phyloP scores from a whole-genome alignment of 2,113 vertebrate genomes.

The Ictidomys tridecemlineatus region DNA sequence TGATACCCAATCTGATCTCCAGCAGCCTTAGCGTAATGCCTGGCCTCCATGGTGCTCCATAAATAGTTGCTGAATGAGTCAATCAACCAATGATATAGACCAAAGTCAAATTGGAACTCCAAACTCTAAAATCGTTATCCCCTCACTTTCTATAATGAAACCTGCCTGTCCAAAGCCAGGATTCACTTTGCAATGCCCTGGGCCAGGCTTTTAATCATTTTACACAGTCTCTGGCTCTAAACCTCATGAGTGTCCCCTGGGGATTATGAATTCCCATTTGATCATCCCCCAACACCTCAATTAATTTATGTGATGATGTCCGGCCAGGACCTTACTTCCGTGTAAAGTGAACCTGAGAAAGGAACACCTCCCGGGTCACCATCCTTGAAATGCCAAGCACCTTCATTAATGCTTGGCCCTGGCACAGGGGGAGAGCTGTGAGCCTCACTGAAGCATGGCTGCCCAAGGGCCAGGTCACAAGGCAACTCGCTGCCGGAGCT shows the following conservation, averaged over 20 bases:
- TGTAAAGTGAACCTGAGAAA: slow-evolving; percentile 46
- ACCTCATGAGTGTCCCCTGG: background rate
- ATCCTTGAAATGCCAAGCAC: slow-evolving; percentile 57
- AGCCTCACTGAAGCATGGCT: background rate
- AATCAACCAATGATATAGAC: background rate
- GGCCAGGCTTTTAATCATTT: slow-evolving; percentile 18
- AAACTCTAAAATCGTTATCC: slow-evolving; percentile 1
- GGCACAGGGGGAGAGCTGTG: background rate
- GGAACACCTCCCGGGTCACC: background rate
- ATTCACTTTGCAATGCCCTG: slow-evolving; percentile 41
- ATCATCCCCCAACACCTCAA: slow-evolving; percentile 60
- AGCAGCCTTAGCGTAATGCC: background rate
- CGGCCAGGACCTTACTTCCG: slow-evolving; percentile 9
- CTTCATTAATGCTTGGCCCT: slow-evolving; percentile 58
- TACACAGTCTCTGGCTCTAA: background rate
- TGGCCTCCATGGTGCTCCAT: background rate
- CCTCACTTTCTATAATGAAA: background rate
- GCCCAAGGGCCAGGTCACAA: background rate
- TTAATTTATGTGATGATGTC: slow-evolving; percentile 64
- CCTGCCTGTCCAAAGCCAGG: background rate
- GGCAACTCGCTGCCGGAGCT: background rate
- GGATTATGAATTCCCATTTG: slow-evolving; percentile 59
- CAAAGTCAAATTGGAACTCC: background rate
- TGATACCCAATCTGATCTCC: background rate
- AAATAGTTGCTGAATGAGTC: background rate